Evolutionary conservation across 2,888 invertebrate species (phyloP).

Genomic region (Acanthosepion esculentum): DNA sequence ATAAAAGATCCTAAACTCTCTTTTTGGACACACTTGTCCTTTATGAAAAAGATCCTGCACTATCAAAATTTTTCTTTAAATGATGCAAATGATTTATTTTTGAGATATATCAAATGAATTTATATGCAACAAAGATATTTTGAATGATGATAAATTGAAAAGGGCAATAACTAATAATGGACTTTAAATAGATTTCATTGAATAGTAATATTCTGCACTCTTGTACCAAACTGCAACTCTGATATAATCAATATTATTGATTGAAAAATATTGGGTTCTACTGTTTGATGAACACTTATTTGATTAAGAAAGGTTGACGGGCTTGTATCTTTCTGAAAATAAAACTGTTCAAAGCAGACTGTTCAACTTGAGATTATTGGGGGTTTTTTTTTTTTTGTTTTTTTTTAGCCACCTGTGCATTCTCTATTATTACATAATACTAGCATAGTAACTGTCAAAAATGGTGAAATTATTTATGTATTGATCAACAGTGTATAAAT

Average conservation of each 20-base stretch:
- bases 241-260: neutral
- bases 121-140: neutral
- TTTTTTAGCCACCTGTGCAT: neutral
- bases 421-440: too few relatives aligned
- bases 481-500: too few relatives aligned
- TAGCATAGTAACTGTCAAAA: too few relatives aligned
- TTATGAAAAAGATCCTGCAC: too few relatives aligned
- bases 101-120: too few relatives aligned
- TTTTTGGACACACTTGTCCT: too few relatives aligned
- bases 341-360: neutral
- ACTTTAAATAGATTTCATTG: neutral
- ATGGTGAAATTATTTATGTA: too few relatives aligned
- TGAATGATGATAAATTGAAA: neutral
- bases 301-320: neutral
- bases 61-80: too few relatives aligned
- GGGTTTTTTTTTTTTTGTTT: too few relatives aligned
- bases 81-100: too few relatives aligned
- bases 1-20: too few relatives aligned
- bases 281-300: constrained; percentile 17
- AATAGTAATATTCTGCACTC: neutral
- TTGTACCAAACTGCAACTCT: neutral
- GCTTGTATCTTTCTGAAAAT: neutral
- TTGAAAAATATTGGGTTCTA: neutral
- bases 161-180: neutral
- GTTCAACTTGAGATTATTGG: neutral